Evolutionary conservation across 2,888 invertebrate species (phyloP).

Genomic region (Oxytorus armatus): DNA sequence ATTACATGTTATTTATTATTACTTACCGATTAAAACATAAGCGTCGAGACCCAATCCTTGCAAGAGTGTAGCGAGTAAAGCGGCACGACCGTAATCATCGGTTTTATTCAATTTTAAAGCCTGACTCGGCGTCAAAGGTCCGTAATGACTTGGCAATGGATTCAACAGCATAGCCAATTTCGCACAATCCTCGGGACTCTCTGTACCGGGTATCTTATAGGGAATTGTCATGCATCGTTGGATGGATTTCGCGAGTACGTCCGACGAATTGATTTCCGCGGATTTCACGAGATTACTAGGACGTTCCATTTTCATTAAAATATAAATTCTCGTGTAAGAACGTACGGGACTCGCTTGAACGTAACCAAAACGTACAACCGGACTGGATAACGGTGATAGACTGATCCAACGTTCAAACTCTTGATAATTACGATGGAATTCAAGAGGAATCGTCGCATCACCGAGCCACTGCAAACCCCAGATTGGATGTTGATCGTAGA

Average conservation of each 20-base stretch:
- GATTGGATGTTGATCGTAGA: slow-evolving; percentile 82
- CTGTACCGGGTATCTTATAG: slow-evolving; percentile 77
- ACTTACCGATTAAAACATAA: slow-evolving; percentile 79
- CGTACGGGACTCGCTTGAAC: slow-evolving; percentile 76
- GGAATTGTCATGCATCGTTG: slow-evolving; percentile 80
- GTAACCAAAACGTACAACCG: slow-evolving; percentile 80
- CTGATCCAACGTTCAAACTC: slow-evolving; percentile 82
- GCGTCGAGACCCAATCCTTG: slow-evolving; percentile 78
- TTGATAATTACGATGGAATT: slow-evolving; percentile 79
- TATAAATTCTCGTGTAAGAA: slow-evolving; percentile 80
- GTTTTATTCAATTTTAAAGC: slow-evolving; percentile 81
- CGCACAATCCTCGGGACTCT: slow-evolving; percentile 78
- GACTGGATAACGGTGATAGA: slow-evolving; percentile 79
- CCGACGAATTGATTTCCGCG: slow-evolving; percentile 69
- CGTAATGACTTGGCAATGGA: slow-evolving; percentile 78
- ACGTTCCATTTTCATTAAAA: slow-evolving; percentile 80
- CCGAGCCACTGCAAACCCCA: slow-evolving; percentile 83
- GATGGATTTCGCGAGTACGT: slow-evolving; percentile 78
- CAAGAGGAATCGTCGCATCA: slow-evolving; percentile 80
- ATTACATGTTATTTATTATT: neutral
- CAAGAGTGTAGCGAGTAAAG: slow-evolving; percentile 78
- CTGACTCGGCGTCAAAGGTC: slow-evolving; percentile 80
- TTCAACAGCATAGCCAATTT: slow-evolving; percentile 78
- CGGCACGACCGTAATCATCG: slow-evolving; percentile 82
- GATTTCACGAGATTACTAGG: slow-evolving; percentile 74